These are phyloP conservation scores for Rhombomys opimus DNA, from an alignment of 2,113 vertebrate genomes.

Conservation along the genomic window DNA sequence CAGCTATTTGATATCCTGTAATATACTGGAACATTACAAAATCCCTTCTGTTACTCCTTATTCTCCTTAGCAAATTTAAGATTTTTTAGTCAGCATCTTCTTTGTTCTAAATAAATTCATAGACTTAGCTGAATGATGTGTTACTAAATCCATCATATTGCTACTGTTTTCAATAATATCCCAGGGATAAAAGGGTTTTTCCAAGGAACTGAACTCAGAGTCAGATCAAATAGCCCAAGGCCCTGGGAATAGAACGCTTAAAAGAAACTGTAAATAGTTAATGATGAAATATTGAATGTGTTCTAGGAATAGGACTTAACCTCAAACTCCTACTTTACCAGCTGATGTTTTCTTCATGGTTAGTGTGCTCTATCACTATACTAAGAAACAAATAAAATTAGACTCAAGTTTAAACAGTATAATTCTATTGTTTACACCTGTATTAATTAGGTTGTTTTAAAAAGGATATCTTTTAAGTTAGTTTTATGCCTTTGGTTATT, in stretches of 20 bases:
- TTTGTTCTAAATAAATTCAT: constrained; percentile 16
- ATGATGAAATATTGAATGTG: neutral
- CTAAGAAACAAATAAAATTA: neutral
- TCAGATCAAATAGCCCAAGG: constrained; percentile 9
- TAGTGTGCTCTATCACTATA: neutral
- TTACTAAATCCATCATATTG: constrained; percentile 4
- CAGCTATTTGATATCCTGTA: neutral
- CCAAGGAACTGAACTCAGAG: constrained; percentile 41
- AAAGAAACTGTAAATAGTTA: neutral
- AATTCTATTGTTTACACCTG: neutral
- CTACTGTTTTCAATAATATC: constrained; percentile 20
- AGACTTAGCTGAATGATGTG: neutral
- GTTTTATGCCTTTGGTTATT: neutral
- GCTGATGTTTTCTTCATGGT: neutral
- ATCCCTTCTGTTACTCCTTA: neutral
- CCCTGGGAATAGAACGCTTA: neutral
- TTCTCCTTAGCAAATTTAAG: neutral
- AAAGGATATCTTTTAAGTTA: neutral
- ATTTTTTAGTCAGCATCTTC: neutral
- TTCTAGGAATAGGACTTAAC: neutral
- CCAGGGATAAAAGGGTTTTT: neutral
- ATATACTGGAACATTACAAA: neutral
- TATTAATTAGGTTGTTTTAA: neutral
- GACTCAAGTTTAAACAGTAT: neutral
- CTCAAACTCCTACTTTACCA: neutral